Conservation (phyloP, 2,888 invertebrate genomes). For the Lypha dubia region DNA sequence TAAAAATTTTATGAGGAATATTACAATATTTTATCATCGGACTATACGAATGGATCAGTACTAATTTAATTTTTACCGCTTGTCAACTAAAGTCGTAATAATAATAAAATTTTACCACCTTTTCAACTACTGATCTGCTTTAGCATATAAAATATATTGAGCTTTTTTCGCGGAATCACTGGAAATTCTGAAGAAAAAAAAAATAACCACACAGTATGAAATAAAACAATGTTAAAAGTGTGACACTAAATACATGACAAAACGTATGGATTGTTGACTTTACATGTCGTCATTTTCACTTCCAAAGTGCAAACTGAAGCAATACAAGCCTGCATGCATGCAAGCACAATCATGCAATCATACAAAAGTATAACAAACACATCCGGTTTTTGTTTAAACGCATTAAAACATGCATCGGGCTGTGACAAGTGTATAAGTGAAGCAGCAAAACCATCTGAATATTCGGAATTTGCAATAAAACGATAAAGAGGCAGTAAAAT, state of each 20-base stretch:
- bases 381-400: conserved; percentile 70
- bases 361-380: conserved; percentile 52
- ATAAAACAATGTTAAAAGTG: conserved; percentile 42
- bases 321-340: not conserved
- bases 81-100: no score
- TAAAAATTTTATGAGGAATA: no score
- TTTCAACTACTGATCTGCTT: no score
- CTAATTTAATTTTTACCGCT: no score
- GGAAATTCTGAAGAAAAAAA: conserved; percentile 12
- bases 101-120: no score
- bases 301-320: conserved; percentile 32
- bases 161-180: conserved; percentile 11
- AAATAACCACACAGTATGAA: conserved; percentile 35
- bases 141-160: no score
- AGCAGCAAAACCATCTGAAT: conserved; percentile 40
- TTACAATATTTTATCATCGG: no score
- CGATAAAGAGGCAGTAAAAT: conserved; percentile 15
- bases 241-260: conserved; percentile 65
- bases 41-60: no score
- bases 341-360: not conserved
- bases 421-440: conserved; percentile 45
- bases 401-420: conserved; percentile 66
- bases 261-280: conserved; percentile 55
- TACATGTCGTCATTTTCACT: conserved; percentile 34
- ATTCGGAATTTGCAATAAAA: conserved; percentile 34